Evolutionary conservation across 37 sponge, comb jelly and placozoan species (phyloP), one percentile per base, ranked within the genome.

Genomic region (Chondrosia reniformis): DNA sequence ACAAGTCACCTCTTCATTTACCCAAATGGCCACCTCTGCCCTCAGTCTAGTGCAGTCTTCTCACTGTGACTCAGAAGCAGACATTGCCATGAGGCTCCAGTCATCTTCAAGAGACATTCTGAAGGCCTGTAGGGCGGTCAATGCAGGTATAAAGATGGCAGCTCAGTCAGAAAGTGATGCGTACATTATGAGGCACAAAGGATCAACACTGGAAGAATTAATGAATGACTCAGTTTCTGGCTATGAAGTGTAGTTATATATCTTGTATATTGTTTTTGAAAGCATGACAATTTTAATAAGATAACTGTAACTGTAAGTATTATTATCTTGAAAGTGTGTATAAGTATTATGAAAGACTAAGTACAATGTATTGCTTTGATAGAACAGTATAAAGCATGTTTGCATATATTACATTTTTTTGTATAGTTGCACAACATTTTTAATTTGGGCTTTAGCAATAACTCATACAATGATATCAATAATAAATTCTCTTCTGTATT

Each of bases 21-120:
- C 75, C 34, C 73, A 80, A 37, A 80, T 86, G 12, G 80, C 86
- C 25, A 74, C 80, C 4, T 75, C 58, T 39, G 45, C 74, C 0
- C 59, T 86, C 45, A 49, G 32, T 28, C 25, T 80, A 0, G 61
- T 80, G 34, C 80, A 75, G 55, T 55, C 58, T 54, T 43, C 81
- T 9, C 58, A 63, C 10, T 69, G 74, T 32, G 21, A 37, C 25
- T 1, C 65, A 31, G 77, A 10, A 9, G 30, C 61, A 37, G 52
- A 24, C 33, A 61, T 80, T 37, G 42, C 67, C 15, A 22, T 8
- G 34, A 57, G 75, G 40, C 67, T 86, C 33, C 86, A 86, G 76
- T 15, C 64, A 5, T 58, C 80, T 32, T 79, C 86, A 15, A 55
- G 73, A 2, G 81, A 86, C 38, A 75, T 80, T 24, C 41, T 72